A percentile compares a stretch with the other conserved stretches of the same genome.
phyloP scores from a whole-genome alignment of 2,888 invertebrate genomes.

The Meandrusa payeni region DNA sequence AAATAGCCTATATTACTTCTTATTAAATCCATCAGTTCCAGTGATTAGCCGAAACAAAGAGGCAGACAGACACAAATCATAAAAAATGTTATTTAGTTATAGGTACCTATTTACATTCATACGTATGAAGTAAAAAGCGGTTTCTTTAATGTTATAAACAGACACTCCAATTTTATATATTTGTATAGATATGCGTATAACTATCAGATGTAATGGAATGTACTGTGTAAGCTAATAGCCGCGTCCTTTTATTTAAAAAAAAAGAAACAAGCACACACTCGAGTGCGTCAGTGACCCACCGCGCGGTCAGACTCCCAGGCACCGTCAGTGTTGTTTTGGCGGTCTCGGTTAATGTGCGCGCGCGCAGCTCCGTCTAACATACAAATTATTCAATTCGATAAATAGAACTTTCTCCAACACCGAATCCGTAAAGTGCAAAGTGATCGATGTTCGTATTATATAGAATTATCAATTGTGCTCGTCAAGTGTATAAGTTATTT shows the following conservation, averaged over 20 bases:
- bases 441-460: slow-evolving; percentile 22
- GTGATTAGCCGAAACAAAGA: too few species aligned
- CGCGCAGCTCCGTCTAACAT: slow-evolving; percentile 39
- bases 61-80: too few species aligned
- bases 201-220: too few species aligned
- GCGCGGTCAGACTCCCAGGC: slow-evolving; percentile 59
- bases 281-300: slow-evolving; percentile 52
- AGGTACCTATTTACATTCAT: too few species aligned
- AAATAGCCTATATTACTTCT: too few species aligned
- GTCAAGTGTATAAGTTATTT: slow-evolving; percentile 18
- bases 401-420: slow-evolving; percentile 31
- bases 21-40: too few species aligned
- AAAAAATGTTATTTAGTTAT: too few species aligned
- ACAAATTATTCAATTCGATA: slow-evolving; percentile 28
- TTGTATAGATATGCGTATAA: too few species aligned
- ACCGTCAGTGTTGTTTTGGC: slow-evolving; percentile 73
- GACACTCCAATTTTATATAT: too few species aligned
- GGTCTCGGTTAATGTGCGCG: slow-evolving; percentile 53
- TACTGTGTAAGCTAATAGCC: slow-evolving; percentile 23
- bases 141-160: too few species aligned
- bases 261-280: slow-evolving; percentile 31
- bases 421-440: slow-evolving; percentile 32
- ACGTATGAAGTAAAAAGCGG: too few species aligned
- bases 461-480: background rate
- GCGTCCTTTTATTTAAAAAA: slow-evolving; percentile 27